Conservation (phyloP, 2,113 vertebrate species). For the Sphyrna mokarran region DNA sequence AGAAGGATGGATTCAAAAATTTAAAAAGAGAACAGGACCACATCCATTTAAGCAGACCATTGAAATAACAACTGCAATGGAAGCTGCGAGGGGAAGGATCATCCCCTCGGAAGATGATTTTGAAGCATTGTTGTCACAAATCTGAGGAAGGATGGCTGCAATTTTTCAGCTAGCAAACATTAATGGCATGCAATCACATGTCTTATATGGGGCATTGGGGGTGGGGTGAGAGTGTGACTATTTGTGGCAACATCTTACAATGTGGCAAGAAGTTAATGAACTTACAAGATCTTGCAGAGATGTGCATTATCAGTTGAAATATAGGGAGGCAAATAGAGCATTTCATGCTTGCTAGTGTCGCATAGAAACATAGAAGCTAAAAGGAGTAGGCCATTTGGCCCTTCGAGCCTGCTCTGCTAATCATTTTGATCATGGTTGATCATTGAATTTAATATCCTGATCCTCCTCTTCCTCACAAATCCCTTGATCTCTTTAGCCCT, state of each 20-base stretch:
- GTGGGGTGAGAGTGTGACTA: neutral
- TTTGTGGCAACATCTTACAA: neutral
- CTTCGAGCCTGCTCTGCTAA: no score
- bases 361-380: no score
- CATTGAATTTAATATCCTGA: no score
- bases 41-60: neutral
- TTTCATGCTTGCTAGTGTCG: neutral
- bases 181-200: neutral
- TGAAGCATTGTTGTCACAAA: neutral
- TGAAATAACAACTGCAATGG: neutral
- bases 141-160: neutral
- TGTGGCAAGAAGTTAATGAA: neutral
- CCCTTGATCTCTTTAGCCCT: no score
- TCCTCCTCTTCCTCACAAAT: no score
- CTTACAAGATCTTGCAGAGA: neutral
- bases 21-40: neutral
- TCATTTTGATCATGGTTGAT: no score
- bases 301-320: neutral
- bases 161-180: neutral
- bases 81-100: neutral
- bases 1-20: neutral
- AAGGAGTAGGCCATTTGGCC: no score
- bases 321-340: neutral
- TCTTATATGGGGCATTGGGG: neutral
- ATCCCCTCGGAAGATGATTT: neutral